Percentiles rank a stretch among this genome's conserved stretches.
Conservation (phyloP, 2,113 vertebrate species). For the Chionis minor region DNA sequence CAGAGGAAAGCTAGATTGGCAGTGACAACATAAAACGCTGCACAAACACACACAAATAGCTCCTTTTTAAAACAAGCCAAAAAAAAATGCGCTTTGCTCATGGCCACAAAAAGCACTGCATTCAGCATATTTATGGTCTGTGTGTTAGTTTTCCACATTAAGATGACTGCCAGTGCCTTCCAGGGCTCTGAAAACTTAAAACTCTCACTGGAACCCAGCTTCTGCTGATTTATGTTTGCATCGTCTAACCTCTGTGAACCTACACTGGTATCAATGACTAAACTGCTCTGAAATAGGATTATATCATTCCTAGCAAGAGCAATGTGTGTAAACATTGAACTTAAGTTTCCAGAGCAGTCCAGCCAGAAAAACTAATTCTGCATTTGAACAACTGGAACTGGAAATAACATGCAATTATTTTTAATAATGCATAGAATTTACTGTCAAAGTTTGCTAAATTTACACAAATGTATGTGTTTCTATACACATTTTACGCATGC, state of each 20-base stretch:
- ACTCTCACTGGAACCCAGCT: conserved; percentile 2
- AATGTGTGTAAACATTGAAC: neutral
- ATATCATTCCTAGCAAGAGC: neutral
- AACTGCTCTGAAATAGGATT: conserved; percentile 47
- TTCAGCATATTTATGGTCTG: conserved; percentile 9
- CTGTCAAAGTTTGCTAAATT: neutral
- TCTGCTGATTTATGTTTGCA: neutral
- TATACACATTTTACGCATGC: neutral
- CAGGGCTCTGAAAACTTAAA: conserved; percentile 44
- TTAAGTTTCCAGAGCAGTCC: conserved; percentile 1
- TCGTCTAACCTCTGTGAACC: conserved; percentile 43
- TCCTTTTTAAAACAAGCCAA: neutral
- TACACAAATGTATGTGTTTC: neutral
- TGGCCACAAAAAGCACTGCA: neutral
- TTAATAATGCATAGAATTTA: neutral
- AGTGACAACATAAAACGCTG: neutral
- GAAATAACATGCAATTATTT: neutral
- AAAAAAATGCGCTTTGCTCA: neutral
- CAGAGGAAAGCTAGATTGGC: neutral
- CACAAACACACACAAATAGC: neutral
- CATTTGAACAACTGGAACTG: neutral
- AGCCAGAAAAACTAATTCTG: neutral
- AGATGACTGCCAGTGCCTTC: conserved; percentile 45
- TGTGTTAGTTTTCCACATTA: conserved; percentile 23
- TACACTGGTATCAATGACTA: neutral